Conservation (phyloP, 2,888 invertebrate species). For the Thereva unica region DNA sequence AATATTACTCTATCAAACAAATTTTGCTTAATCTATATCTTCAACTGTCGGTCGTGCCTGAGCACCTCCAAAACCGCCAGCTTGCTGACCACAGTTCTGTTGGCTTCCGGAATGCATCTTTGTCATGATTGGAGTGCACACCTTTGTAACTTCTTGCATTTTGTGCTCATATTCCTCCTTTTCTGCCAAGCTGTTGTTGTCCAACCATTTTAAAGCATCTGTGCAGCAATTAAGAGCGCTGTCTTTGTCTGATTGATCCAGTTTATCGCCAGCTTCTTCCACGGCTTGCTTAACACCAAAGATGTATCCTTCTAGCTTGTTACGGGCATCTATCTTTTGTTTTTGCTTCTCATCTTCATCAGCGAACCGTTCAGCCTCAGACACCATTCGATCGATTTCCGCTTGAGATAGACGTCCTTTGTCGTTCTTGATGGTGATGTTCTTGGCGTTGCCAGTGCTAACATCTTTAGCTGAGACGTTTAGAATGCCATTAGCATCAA, state of each 20-base stretch:
- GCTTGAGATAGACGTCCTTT: slow-evolving; percentile 76
- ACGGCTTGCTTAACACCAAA: slow-evolving; percentile 73
- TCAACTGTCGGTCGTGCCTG: slow-evolving; percentile 55
- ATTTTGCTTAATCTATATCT: slow-evolving; percentile 56
- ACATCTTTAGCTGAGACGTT: slow-evolving; percentile 78
- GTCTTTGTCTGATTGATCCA: slow-evolving; percentile 70
- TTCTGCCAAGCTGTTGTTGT: slow-evolving; percentile 72
- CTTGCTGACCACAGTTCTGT: slow-evolving; percentile 64
- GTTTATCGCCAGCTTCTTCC: slow-evolving; percentile 64
- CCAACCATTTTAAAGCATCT: slow-evolving; percentile 71
- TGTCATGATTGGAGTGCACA: slow-evolving; percentile 66
- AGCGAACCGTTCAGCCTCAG: slow-evolving; percentile 71
- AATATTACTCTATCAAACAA: too few species aligned
- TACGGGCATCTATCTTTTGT: slow-evolving; percentile 70
- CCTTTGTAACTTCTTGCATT: slow-evolving; percentile 46
- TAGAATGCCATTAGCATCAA: slow-evolving; percentile 92
- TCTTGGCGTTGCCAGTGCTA: slow-evolving; percentile 68
- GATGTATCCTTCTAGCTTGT: slow-evolving; percentile 71
- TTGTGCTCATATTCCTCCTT: slow-evolving; percentile 69
- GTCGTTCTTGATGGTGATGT: slow-evolving; percentile 81
- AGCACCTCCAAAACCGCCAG: slow-evolving; percentile 68
- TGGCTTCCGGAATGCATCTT: slow-evolving; percentile 81
- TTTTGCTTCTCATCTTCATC: slow-evolving; percentile 74
- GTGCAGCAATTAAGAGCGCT: slow-evolving; percentile 67
- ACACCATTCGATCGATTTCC: slow-evolving; percentile 77